These are phyloP conservation scores for Melikaiella ostensackeni DNA, from an alignment of 2,888 invertebrate species.

Conservation along the genomic window DNA sequence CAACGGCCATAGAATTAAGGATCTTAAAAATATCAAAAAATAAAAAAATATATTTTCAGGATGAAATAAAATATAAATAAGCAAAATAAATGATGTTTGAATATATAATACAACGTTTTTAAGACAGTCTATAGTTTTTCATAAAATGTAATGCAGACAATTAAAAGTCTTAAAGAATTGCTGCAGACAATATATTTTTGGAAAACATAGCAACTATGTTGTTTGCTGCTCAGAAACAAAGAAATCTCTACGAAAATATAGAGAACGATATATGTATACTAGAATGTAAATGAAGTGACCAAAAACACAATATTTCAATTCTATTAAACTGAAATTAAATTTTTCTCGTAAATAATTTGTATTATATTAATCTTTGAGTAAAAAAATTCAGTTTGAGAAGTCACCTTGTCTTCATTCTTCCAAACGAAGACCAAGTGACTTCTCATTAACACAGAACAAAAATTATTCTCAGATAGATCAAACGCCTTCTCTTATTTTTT, in stretches of 20 bases:
- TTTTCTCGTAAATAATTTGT: too few relatives aligned
- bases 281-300: background rate
- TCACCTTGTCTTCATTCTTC: too few relatives aligned
- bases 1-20: background rate
- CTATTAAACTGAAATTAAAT: too few relatives aligned
- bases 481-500: background rate
- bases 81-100: too few relatives aligned
- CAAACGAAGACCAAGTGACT: too few relatives aligned
- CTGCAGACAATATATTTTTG: background rate
- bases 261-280: background rate
- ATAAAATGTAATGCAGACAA: background rate
- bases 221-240: background rate
- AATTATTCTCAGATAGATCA: background rate
- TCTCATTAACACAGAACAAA: background rate
- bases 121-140: slow-evolving; percentile 1
- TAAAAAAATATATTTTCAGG: background rate
- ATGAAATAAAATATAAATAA: background rate
- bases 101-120: background rate
- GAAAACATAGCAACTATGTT: background rate
- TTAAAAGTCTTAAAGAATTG: background rate
- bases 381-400: too few relatives aligned
- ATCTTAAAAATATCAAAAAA: background rate
- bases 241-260: background rate
- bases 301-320: background rate
- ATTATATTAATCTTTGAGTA: too few relatives aligned